Base-by-base conservation (phyloP, 1,140 invertebrate species). In the Leptinotarsa texana region DNA sequence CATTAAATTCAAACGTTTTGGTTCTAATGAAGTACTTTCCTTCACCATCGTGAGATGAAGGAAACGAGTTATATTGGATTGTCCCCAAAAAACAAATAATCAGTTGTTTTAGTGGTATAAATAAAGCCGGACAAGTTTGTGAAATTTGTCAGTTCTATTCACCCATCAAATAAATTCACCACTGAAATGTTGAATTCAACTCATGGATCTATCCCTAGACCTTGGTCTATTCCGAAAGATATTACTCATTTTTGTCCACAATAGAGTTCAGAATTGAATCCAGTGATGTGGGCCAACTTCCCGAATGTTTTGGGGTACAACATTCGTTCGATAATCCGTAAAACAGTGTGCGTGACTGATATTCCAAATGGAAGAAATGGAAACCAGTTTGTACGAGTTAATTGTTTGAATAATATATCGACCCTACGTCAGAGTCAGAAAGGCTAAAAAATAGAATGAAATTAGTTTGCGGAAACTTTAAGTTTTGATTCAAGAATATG, bases 331-430 rank as follows among this genome's bases (percentile, higher is more conserved):
- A 68, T 68, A 68, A 47, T 47, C 66, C 42, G 49, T 68, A 18
- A 68, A 68, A 68, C 13, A n/a, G 42, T n/a, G n/a, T 68, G 27
- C 66, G 66, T 68, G 66, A 68, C 66, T 47, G 66, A 68, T 68
- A 42, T 68, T 18, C 33, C 66, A n/a, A 47, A 68, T 42, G 24
- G 33, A 68, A 68, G 18, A 42, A 15, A 42, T 33, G 66, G 51
- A 57, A 66, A 68, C 66, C 42, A 33, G 66, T 68, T 47, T 68
- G 66, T 47, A 47, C 24, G 13, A 33, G 66, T 68, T 68, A 47
- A 42, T 68, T 33, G 24, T 68, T 68, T 68, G 66, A 42, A 68
- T 68, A 68, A 68, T 18, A 18, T 42, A 68, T 68, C 33, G n/a
- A 42, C 42, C 42, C 42, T 49, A 27, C 33, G 15, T 68, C n/a